phyloP scores from a whole-genome alignment of 1,140 invertebrate genomes.

The Notospermus geniculatus region DNA sequence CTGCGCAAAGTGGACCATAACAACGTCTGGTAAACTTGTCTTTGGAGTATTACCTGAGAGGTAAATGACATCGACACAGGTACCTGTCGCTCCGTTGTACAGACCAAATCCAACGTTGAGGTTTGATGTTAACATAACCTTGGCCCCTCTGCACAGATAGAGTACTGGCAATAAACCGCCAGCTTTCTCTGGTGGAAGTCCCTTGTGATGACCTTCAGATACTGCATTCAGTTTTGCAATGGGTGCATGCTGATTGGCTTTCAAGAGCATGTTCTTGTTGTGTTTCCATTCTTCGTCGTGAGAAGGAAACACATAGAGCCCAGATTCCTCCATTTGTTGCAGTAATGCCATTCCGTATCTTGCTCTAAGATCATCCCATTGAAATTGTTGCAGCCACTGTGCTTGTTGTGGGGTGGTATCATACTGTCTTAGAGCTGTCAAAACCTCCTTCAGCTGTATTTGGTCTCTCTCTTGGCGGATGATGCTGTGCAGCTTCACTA shows the following conservation, averaged over 20 bases:
- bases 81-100: too few species aligned
- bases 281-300: background rate
- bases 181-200: background rate
- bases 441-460: constrained; percentile 14
- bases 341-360: background rate
- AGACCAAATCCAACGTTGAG: too few species aligned
- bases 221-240: background rate
- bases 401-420: background rate
- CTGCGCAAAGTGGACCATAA: too few species aligned
- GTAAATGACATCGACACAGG: constrained; percentile 23
- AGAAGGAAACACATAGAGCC: constrained; percentile 2
- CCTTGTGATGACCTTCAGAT: background rate
- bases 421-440: constrained; percentile 4
- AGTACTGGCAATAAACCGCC: background rate
- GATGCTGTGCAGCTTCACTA: constrained; percentile 20
- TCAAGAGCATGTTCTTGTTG: background rate
- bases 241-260: background rate
- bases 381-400: background rate
- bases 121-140: too few species aligned
- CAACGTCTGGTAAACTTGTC: too few species aligned
- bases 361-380: background rate
- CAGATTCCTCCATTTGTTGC: background rate
- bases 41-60: constrained; percentile 14
- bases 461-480: constrained; percentile 17
- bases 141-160: too few species aligned